These are phyloP conservation scores for Agelas oroides DNA, from an alignment of 37 sponge, comb jelly and placozoan species.

Conservation along the genomic window DNA sequence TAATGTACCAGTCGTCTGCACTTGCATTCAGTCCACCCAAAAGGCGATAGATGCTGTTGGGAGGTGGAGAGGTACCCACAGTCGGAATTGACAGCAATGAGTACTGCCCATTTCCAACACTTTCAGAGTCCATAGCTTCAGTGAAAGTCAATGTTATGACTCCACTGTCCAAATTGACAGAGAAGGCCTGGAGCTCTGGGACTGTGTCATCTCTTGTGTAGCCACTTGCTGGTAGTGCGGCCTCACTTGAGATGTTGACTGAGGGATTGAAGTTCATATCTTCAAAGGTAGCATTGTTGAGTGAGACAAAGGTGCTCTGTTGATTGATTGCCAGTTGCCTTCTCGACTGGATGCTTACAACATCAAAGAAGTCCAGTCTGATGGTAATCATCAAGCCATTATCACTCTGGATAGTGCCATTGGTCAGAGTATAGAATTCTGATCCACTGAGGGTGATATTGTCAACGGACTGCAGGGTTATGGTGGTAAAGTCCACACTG, in stretches of 20 bases:
- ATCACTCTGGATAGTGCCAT: constrained; percentile 57
- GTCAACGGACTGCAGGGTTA: constrained; percentile 66
- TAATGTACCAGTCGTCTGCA: constrained; percentile 79
- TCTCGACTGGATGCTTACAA: constrained; percentile 70
- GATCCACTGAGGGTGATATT: constrained; percentile 21
- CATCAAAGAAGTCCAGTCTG: constrained; percentile 67
- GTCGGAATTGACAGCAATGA: constrained; percentile 1
- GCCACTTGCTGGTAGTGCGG: constrained; percentile 19
- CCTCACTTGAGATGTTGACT: constrained; percentile 35
- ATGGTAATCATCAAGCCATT: constrained; percentile 54
- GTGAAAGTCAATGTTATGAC: constrained; percentile 73
- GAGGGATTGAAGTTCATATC: constrained; percentile 81
- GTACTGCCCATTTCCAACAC: constrained; percentile 28
- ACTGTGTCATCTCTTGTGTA: constrained; percentile 54
- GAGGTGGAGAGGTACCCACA: not conserved
- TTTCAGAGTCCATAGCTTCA: constrained; percentile 62
- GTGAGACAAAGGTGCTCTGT: constrained; percentile 60
- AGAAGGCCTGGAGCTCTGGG: constrained; percentile 61
- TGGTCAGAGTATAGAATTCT: constrained; percentile 64
- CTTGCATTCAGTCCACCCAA: constrained; percentile 31
- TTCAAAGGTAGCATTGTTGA: constrained; percentile 38
- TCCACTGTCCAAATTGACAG: constrained; percentile 75
- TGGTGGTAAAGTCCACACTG: constrained; percentile 44
- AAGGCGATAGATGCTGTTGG: constrained; percentile 1
- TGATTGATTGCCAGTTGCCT: constrained; percentile 36